Conservation (phyloP, 2,888 invertebrate genomes). For the Thymelicus acteon region DNA sequence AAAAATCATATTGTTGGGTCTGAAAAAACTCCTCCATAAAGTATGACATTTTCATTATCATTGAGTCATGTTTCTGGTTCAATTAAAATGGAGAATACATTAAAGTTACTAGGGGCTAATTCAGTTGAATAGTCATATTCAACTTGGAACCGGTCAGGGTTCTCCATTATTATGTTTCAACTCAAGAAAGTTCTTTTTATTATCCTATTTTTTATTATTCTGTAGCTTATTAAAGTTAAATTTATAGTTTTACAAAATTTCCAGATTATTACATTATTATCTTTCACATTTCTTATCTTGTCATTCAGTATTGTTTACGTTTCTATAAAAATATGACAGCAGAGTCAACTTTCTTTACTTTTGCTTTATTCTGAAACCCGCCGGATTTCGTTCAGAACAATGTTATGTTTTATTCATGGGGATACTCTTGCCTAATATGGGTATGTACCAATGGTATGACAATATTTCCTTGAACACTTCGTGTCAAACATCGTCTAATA, state of each 20-base stretch:
- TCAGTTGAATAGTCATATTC: no score
- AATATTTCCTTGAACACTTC: constrained; percentile 12
- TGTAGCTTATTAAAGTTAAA: no score
- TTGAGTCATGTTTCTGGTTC: no score
- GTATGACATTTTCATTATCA: no score
- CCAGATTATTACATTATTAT: neutral
- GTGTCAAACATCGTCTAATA: neutral
- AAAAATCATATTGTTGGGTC: no score
- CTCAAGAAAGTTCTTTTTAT: no score
- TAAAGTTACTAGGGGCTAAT: no score
- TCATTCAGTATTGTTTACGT: constrained; percentile 21
- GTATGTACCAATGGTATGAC: constrained; percentile 28
- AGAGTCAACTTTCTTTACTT: constrained; percentile 30
- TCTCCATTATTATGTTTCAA: no score
- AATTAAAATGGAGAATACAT: no score
- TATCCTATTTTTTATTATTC: no score
- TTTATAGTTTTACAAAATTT: neutral
- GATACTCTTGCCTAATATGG: constrained; percentile 16
- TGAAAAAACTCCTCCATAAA: no score
- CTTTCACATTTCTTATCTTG: constrained; percentile 12
- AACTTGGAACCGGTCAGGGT: no score
- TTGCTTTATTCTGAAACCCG: constrained; percentile 35
- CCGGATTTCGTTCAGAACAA: constrained; percentile 32
- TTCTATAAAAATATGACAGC: constrained; percentile 31
- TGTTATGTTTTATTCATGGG: constrained; percentile 36